Base-by-base conservation (phyloP, 2,888 invertebrate genomes). In the Synergus gifuensis region DNA sequence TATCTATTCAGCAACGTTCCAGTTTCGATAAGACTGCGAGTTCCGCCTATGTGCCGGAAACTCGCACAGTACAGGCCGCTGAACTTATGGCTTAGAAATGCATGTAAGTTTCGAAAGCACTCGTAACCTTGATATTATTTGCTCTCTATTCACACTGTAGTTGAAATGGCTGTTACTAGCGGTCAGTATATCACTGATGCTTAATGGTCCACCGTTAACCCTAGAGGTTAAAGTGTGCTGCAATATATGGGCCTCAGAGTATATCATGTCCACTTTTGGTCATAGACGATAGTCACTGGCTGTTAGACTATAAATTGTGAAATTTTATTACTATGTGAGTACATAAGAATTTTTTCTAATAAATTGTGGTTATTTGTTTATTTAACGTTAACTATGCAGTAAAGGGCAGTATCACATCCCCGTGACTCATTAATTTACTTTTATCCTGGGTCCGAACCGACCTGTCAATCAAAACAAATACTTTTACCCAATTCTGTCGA, bases 21-120 rank as follows among this genome's bases (percentile, higher is more conserved):
- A 54, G 54, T n/a, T 54, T 54, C n/a, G 54, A 54, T 54, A 54
- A 54, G 54, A 54, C 54, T 54, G 54, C 8, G n/a, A 54, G n/a
- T 54, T 54, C 54, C 54, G 54, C 16, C n/a, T 54, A 54, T 54
- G 54, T 54, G 8, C 54, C 54, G 54, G 54, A 54, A 54, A n/a
- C 54, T n/a, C 8, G 54, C 16, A 54, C n/a, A 54, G n/a, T 54
- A 54, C 54, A n/a, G 2, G 54, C 54, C n/a, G 54, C 54, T 54
- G 54, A 54, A 54, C 54, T 54, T 54, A n/a, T 54, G n/a, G 54
- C 54, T n/a, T n/a, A n/a, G n/a, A n/a, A 36, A 36, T 36, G n/a
- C n/a, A 54, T 54, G 54, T 9, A 54, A 54, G 54, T 54, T 54
- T 54, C 3, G 54, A 54, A 54, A 54, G n/a, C n/a, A 54, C 54